These are phyloP conservation scores for Drosophila erecta DNA, from an alignment of 1,140 invertebrate species.

Conservation along the genomic window DNA sequence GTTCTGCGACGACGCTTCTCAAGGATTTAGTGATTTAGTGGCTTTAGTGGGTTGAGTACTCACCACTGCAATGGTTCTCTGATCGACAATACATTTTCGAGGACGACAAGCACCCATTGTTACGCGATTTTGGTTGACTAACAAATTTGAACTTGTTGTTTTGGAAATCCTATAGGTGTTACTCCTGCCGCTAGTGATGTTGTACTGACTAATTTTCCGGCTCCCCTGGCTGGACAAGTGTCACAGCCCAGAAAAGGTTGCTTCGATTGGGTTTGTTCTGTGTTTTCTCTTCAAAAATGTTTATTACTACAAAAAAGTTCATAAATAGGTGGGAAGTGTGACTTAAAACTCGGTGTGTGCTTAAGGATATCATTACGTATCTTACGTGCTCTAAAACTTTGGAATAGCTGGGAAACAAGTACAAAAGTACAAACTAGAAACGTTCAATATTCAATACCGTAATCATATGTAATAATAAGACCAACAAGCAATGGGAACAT, in stretches of 20 bases:
- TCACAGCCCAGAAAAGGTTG: background rate
- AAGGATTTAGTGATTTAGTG: no score
- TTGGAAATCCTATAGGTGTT: no score
- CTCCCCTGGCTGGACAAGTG: background rate
- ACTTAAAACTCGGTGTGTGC: constrained; percentile 17
- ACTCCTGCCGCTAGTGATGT: background rate
- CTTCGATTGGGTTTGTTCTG: background rate
- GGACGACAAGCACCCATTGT: no score
- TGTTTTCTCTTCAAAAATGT: constrained; percentile 23
- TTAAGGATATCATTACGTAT: constrained; percentile 32
- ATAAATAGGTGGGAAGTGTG: constrained; percentile 74
- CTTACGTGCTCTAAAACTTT: constrained; percentile 68
- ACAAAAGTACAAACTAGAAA: constrained; percentile 56
- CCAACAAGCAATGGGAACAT: constrained; percentile 55
- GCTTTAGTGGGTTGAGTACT: no score
- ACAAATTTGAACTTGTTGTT: no score
- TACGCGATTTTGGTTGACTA: no score
- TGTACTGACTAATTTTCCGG: background rate
- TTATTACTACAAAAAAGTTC: constrained; percentile 66
- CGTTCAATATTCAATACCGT: constrained; percentile 48
- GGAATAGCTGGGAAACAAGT: constrained; percentile 75
- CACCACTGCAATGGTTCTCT: no score
- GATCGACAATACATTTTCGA: no score
- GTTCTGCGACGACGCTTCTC: no score
- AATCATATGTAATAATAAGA: constrained; percentile 44